These are phyloP conservation scores for Apotomis capreana DNA, from an alignment of 2,888 invertebrate species.

Conservation along the genomic window DNA sequence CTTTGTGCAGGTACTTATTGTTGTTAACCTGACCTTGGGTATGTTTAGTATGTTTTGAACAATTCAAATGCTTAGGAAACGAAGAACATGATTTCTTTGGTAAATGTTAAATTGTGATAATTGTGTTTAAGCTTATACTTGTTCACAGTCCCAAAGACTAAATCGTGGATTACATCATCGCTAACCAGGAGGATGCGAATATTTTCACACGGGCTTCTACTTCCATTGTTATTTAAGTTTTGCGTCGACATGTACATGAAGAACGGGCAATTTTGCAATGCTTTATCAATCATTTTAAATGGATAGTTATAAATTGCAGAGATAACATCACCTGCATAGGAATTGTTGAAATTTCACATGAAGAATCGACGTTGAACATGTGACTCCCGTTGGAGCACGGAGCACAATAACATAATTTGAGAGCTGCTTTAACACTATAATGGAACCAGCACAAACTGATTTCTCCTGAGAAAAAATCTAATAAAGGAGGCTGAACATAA, in stretches of 20 bases:
- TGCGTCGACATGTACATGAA: slow-evolving; percentile 10
- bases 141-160: slow-evolving; percentile 16
- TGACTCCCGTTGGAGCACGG: slow-evolving; percentile 8
- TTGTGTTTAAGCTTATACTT: slow-evolving; percentile 5
- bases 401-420: slow-evolving; percentile 36
- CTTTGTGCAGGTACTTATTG: slow-evolving; percentile 14
- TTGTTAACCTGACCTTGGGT: slow-evolving; percentile 22
- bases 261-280: slow-evolving; percentile 7
- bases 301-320: slow-evolving; percentile 3
- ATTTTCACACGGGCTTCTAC: slow-evolving; percentile 49
- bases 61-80: slow-evolving; percentile 2
- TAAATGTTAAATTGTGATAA: slow-evolving; percentile 23
- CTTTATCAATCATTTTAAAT: neutral
- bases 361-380: slow-evolving; percentile 1
- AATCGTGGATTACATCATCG: slow-evolving; percentile 47
- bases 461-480: slow-evolving; percentile 67
- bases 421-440: slow-evolving; percentile 52
- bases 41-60: slow-evolving; percentile 9
- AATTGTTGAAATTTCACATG: slow-evolving; percentile 10
- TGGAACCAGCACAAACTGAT: slow-evolving; percentile 62
- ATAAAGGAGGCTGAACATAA: slow-evolving; percentile 64
- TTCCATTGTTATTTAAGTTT: slow-evolving; percentile 48
- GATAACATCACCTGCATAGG: slow-evolving; percentile 1
- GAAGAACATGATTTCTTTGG: slow-evolving; percentile 1
- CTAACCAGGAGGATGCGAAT: slow-evolving; percentile 42